Evolutionary conservation across 2,888 invertebrate species (phyloP).

Genomic region (Beris morrisii): DNA sequence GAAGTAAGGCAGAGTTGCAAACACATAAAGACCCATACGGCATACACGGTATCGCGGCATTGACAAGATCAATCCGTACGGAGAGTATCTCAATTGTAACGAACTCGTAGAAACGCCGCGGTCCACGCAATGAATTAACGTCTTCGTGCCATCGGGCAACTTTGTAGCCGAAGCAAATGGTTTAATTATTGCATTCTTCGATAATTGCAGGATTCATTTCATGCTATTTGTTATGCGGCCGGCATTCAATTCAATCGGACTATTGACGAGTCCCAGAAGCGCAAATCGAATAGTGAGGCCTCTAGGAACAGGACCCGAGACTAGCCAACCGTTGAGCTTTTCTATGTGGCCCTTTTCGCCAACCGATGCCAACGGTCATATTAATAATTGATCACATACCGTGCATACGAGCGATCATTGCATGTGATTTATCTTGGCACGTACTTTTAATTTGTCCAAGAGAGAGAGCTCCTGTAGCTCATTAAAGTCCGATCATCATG

Average conservation of each 20-base stretch:
- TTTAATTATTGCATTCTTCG: slow-evolving; percentile 30
- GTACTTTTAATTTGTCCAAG: slow-evolving; percentile 29
- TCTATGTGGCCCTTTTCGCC: not conserved
- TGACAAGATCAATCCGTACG: too few species aligned
- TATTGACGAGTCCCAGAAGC: slow-evolving; percentile 5
- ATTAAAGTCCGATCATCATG: slow-evolving; percentile 16
- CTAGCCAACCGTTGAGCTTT: not conserved
- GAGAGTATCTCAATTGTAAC: too few species aligned
- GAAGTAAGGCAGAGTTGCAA: too few species aligned
- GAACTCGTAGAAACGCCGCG: too few species aligned
- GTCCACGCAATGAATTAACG: not conserved
- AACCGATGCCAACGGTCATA: not conserved
- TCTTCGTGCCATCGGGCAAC: slow-evolving; percentile 3
- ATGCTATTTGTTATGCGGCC: slow-evolving; percentile 2
- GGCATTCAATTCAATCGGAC: slow-evolving; percentile 7
- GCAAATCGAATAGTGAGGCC: not conserved
- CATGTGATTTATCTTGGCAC: slow-evolving; percentile 24
- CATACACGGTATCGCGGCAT: too few species aligned
- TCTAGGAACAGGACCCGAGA: not conserved
- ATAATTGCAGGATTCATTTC: slow-evolving; percentile 26
- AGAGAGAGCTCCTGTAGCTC: slow-evolving; percentile 20
- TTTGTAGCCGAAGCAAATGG: slow-evolving; percentile 23
- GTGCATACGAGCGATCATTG: slow-evolving; percentile 13
- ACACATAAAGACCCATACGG: too few species aligned
- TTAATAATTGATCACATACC: slow-evolving; percentile 4